Base-by-base conservation (phyloP, 2,797 vertebrate species). In the Megaceryle alcyon region DNA sequence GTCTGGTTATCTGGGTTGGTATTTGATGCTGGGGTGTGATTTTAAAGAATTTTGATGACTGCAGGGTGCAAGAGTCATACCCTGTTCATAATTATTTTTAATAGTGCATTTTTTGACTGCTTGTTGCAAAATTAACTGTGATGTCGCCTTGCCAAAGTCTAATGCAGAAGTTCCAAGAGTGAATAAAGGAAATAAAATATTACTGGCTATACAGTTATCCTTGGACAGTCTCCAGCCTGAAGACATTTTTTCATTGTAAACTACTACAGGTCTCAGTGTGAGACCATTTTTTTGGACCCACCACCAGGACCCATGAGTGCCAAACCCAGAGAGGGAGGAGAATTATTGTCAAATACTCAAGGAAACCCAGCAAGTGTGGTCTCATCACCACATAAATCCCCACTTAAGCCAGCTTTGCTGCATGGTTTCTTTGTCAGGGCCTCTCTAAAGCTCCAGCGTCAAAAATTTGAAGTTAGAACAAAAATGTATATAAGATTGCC, bases 161-260 rank as follows among this genome's bases (percentile, higher is more conserved):
- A 94, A 89, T 73, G 86, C 75, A 94, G 92, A 91, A 96, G 88
- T 97, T 97, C 97, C 94, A 97, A 92, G 82, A 86, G 49, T 35
- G 37, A 95, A 96, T 94, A 97, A 96, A 96, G 92, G 94, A 97
- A 97, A 95, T 97, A 96, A 97, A 98, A 96, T 91, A 94, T 93
- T 97, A 97, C 95, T 96, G 94, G 88, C 76, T 95, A 61, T 88
- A 72, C 82, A 95, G 94, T 98, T 98, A 90, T 96, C 97, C 97
- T 97, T 98, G 98, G 98, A 97, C 41, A 56, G 25, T 63, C 78
- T 97, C 98, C 97, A 98, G 90, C 87, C 66, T 91, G 95, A 96
- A 96, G 95, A 96, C 76, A 51, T 97, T 97, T 97, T 98, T 98
- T 96, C 97, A 95, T 51, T 96, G 84, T 96, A 96, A 97, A 96